A percentile compares a stretch with the other conserved stretches of the same genome.
Conservation (phyloP, 2,113 vertebrate species). For the Gymnarchus niloticus region DNA sequence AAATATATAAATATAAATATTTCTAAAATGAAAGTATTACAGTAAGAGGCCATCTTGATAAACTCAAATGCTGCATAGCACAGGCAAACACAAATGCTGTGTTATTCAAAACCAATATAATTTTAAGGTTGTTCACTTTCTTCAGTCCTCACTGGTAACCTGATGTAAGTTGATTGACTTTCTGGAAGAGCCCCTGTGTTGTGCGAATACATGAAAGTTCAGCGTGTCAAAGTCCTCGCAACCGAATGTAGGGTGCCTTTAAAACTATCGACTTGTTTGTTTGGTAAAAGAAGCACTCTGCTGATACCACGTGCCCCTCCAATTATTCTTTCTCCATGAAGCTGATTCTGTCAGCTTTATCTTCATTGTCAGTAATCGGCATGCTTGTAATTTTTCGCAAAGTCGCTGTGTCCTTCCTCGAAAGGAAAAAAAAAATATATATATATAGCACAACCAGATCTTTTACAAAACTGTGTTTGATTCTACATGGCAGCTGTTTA, state of each 20-base stretch:
- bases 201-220: too few relatives aligned
- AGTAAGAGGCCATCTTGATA: not conserved
- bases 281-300: not conserved
- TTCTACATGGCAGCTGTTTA: not conserved
- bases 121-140: not conserved
- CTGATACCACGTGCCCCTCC: not conserved
- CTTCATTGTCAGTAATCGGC: not conserved
- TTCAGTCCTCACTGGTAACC: not conserved
- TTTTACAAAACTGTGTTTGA: not conserved
- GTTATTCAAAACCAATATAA: not conserved
- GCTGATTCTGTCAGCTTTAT: not conserved
- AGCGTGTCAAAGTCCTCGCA: too few relatives aligned
- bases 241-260: not conserved
- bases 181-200: too few relatives aligned
- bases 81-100: not conserved
- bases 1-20: too few relatives aligned
- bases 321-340: not conserved
- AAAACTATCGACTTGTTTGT: not conserved
- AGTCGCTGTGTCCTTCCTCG: not conserved
- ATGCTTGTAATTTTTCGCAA: not conserved
- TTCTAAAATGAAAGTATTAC: not conserved
- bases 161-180: not conserved
- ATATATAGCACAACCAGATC: not conserved
- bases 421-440: not conserved
- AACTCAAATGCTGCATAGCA: not conserved